A percentile compares a stretch with the other conserved stretches of the same genome.
Evolutionary conservation across 2,888 invertebrate genomes (phyloP).

Genomic region (Ophion slaviceki): DNA sequence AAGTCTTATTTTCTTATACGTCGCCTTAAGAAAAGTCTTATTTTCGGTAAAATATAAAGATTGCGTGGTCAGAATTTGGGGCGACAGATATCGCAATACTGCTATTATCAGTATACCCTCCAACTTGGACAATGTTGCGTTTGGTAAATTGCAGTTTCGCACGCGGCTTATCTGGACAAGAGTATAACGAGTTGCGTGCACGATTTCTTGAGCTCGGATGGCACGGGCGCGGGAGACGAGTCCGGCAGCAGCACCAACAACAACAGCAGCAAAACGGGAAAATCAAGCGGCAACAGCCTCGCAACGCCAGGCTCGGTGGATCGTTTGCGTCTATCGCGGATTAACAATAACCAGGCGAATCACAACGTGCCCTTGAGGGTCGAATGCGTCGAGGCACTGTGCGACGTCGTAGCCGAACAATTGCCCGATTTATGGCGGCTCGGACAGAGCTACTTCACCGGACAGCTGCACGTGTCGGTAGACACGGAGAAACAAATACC

Average conservation of each 20-base stretch:
- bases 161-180: constrained; percentile 80
- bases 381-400: constrained; percentile 91
- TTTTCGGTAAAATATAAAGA: too few relatives aligned
- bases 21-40: too few relatives aligned
- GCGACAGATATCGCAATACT: too few relatives aligned
- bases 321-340: constrained; percentile 73
- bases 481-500: constrained; percentile 89
- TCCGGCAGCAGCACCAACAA: constrained; percentile 6
- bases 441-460: constrained; percentile 96
- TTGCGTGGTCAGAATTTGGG: too few relatives aligned
- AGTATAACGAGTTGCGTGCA: constrained; percentile 76
- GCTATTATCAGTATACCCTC: too few relatives aligned
- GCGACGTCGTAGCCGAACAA: constrained; percentile 89
- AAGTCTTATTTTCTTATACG: too few relatives aligned
- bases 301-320: constrained; percentile 71
- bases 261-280: constrained; percentile 66
- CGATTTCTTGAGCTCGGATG: constrained; percentile 77
- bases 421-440: constrained; percentile 98
- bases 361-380: constrained; percentile 87
- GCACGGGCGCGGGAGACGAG: constrained; percentile 72
- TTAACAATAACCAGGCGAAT: constrained; percentile 77
- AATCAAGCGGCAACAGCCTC: constrained; percentile 68
- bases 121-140: neutral
- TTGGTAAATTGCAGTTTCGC: constrained; percentile 74
- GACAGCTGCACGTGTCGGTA: constrained; percentile 91